phyloP scores from a whole-genome alignment of 30 jellyfish, hydroid and myxozoan species.

The Turritopsis rubra region DNA sequence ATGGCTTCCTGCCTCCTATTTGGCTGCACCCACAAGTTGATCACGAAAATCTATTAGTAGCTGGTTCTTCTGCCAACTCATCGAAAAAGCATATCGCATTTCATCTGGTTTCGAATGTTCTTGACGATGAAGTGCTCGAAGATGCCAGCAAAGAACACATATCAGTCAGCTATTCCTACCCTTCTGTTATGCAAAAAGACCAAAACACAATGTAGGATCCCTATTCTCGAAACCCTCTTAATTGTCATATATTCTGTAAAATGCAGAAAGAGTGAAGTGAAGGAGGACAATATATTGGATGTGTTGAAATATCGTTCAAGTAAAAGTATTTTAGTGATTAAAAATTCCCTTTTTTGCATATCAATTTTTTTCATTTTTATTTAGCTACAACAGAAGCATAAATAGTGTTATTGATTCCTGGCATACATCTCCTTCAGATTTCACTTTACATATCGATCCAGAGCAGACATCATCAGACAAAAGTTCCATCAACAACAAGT shows the following conservation, averaged over 20 bases:
- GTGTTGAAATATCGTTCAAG: too few species aligned
- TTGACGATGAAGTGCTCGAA: constrained; percentile 88
- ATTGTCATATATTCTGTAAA: background rate
- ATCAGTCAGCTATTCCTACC: background rate
- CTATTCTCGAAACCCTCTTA: background rate
- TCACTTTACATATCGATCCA: constrained; percentile 21
- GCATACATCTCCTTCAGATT: constrained; percentile 28
- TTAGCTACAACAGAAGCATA: constrained; percentile 30
- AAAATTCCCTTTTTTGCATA: too few species aligned
- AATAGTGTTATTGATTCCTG: constrained; percentile 23
- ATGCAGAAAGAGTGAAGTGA: too few species aligned
- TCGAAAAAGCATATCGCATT: constrained; percentile 84
- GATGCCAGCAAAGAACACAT: constrained; percentile 26
- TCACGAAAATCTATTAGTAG: constrained; percentile 26
- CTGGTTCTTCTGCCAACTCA: constrained; percentile 43
- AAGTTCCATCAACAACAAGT: constrained; percentile 40
- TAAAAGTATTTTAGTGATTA: too few species aligned
- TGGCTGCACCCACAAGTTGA: constrained; percentile 31
- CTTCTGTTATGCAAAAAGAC: background rate
- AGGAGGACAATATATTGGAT: too few species aligned
- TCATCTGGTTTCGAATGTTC: constrained; percentile 72
- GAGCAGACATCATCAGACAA: constrained; percentile 26
- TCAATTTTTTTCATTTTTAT: too few species aligned
- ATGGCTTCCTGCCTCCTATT: constrained; percentile 16
- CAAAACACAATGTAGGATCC: background rate